Conservation (phyloP, 2,888 invertebrate genomes). For the Branchellion lobata region DNA sequence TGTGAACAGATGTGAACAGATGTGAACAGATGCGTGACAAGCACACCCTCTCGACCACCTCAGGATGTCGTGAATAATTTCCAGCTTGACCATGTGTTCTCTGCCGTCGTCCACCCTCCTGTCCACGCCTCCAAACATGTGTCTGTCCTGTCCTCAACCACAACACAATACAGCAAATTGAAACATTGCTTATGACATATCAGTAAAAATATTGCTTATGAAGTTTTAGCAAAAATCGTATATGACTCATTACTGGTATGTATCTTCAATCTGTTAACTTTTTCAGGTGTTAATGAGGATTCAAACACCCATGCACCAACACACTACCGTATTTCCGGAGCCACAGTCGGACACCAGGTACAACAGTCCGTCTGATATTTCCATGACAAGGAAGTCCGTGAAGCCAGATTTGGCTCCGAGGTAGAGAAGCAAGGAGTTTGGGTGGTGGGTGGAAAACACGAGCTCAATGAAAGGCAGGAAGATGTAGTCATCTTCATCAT, state of each 20-base stretch:
- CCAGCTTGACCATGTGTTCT: conserved; percentile 54
- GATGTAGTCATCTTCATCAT: not conserved
- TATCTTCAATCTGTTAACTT: too few relatives aligned
- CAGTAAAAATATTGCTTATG: too few relatives aligned
- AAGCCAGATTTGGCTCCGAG: conserved; percentile 43
- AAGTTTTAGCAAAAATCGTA: too few relatives aligned
- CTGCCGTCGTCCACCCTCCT: conserved; percentile 56
- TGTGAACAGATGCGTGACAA: too few relatives aligned
- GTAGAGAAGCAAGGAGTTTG: conserved; percentile 55
- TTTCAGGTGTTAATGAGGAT: not conserved
- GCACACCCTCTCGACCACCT: too few relatives aligned
- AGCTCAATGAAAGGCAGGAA: conserved; percentile 53
- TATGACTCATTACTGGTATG: too few relatives aligned
- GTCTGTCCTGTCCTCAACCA: not conserved
- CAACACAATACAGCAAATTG: too few relatives aligned
- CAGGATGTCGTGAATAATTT: conserved; percentile 47
- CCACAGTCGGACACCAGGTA: conserved; percentile 56
- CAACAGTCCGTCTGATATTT: conserved; percentile 57
- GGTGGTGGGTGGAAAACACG: conserved; percentile 57
- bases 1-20: too few relatives aligned
- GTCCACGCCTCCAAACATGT: not conserved
- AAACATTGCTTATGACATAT: too few relatives aligned
- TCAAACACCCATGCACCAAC: not conserved
- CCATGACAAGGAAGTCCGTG: conserved; percentile 56
- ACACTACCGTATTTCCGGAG: not conserved